Base-by-base conservation (phyloP, 2,888 invertebrate species). In the Eudemis profundana region DNA sequence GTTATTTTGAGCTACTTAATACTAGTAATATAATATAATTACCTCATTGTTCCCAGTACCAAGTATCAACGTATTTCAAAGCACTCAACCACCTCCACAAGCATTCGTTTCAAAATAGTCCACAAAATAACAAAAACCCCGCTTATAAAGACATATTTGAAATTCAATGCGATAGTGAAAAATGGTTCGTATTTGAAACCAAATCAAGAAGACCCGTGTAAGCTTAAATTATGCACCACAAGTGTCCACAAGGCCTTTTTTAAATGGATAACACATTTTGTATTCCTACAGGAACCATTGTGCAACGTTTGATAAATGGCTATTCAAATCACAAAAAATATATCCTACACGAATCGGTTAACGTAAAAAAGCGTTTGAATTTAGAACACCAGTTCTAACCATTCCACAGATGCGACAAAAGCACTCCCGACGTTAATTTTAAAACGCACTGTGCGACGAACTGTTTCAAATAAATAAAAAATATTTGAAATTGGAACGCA, bases 121-220 rank as follows among this genome's bases (percentile, higher is more conserved):
- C 78, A 84, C 78, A 77, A 74, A 78, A 81, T 82, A 82, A 82
- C 83, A 84, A 82, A 81, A 82, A 78, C 81, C 75, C 79, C 83
- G 82, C 78, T 87, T 92, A 89, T 91, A 90, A 86, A 84, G 86
- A 79, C 82, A 79, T 85, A 90, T 92, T 90, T 92, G 90, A 84
- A 90, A 86, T 90, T 92, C 91, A 92, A 91, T 89, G 78, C 72
- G 87, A 75, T 82, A 76, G 79, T 89, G 88, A 91, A 89, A 90
- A 89, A 90, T 91, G 83, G 72, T 74, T 78, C 75, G 78, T 79
- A 85, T 89, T 81, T 78, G 76, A 83, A 82, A 83, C 76, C 71
- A 75, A 86, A 84, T 85, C 80, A 72, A 74, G 78, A 76, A 76
- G 78, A 76, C 78, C 68, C 76, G 74, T 75, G 67, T 67, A 68